These are phyloP conservation scores for Elephas maximus DNA, from an alignment of 2,113 vertebrate genomes.

Conservation along the genomic window DNA sequence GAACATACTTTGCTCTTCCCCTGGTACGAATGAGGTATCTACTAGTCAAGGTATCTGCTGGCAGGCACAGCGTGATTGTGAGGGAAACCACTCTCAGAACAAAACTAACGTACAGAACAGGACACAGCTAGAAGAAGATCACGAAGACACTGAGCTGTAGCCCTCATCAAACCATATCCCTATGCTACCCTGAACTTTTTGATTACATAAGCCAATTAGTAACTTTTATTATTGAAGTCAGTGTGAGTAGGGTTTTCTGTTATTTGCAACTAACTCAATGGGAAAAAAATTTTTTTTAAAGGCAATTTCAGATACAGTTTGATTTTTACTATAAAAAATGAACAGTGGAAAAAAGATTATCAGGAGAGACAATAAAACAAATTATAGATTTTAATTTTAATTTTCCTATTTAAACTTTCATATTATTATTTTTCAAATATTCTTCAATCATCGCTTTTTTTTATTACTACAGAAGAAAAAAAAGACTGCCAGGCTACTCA, in stretches of 20 bases:
- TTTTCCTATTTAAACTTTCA: too few species aligned
- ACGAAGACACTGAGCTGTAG: not conserved
- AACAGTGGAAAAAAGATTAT: not conserved
- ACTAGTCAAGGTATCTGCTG: too few species aligned
- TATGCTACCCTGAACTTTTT: not conserved
- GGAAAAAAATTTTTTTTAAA: not conserved
- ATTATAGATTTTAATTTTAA: too few species aligned
- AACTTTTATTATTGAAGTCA: not conserved
- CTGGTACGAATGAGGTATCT: not conserved
- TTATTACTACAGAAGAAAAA: not conserved
- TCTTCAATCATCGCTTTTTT: not conserved
- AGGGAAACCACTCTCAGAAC: not conserved
- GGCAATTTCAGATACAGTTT: not conserved
- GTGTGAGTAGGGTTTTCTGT: not conserved
- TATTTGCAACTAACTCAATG: not conserved
- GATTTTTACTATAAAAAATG: not conserved
- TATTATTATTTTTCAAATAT: too few species aligned
- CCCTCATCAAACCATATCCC: not conserved
- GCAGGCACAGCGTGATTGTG: not conserved
- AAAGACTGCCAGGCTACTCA: not conserved
- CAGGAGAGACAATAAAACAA: constrained; percentile 26
- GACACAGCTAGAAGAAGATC: not conserved
- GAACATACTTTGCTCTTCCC: not conserved
- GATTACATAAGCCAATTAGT: not conserved
- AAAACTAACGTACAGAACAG: not conserved